Base-by-base conservation (phyloP, 2,113 vertebrate species). In the Cyprinodon brontotheroides region DNA sequence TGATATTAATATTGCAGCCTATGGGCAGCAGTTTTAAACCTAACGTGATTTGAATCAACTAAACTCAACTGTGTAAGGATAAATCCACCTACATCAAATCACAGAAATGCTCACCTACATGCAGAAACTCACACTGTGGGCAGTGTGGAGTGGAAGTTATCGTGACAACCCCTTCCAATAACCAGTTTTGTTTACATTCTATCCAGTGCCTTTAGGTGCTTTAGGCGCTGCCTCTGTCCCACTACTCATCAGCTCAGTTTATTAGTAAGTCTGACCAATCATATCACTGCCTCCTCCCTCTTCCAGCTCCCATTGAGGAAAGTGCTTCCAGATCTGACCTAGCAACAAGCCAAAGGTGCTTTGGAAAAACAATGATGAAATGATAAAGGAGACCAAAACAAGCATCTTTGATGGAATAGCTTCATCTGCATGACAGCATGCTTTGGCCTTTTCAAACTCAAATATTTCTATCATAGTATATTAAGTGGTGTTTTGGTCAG, bases 141-240 rank as follows among this genome's bases (percentile, higher is more conserved):
- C 22, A 0, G 2, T 61, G 62, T 82, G 68, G 79, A 74, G 81
- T 82, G 72, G 70, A 86, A 83, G 78, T 77, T 75, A 81, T 85
- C 40, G 64, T 83, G 88, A 79, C 65, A 74, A 72, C 88, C 80
- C 67, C 29, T 57, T 80, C 76, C 65, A 69, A 88, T 89, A 81
- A 72, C 80, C 61, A 74, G 75, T 68, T 75, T 86, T 92, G 85
- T 88, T 91, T 90, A 86, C 81, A 29, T 86, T 88, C 59, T 37
- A 8, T 38, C 72, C 69, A 20, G 70, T 48, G 71, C 73, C 81
- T 84, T 57, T 0, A 48, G 85, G 85, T 81, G 1, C 65, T 90
- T 91, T 85, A 67, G 12, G 75, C 70, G 63, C 61, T 66, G 29
- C 29, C 29, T 72, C 72, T 50, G 75, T 72, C 68, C 63, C 11